Percentiles rank a stretch among this genome's conserved stretches.
These are phyloP conservation scores for Rhodeus uyekii DNA, from an alignment of 2,797 vertebrate genomes.

Conservation along the genomic window DNA sequence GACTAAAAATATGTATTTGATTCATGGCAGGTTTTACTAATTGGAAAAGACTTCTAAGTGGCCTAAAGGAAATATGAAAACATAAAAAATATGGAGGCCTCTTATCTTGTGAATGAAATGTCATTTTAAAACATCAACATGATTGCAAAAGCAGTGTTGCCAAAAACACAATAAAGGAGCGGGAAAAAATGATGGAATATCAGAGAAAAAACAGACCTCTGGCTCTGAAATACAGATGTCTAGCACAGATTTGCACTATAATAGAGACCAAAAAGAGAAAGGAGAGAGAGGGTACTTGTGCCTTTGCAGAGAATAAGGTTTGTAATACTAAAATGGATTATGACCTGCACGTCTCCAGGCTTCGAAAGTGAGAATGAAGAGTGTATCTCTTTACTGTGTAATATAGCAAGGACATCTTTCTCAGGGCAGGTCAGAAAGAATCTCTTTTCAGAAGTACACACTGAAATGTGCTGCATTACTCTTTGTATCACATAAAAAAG, in stretches of 20 bases:
- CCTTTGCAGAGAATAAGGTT: constrained; percentile 12
- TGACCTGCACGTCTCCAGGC: not conserved
- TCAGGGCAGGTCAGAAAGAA: constrained; percentile 35
- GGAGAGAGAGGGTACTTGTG: not conserved
- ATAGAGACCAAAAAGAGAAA: not conserved
- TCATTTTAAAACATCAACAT: not conserved
- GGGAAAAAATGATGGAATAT: not conserved
- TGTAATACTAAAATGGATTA: constrained; percentile 16
- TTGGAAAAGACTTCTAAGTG: not conserved
- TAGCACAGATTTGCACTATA: not conserved
- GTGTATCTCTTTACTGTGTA: not conserved
- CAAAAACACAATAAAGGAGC: not conserved
- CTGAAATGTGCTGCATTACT: constrained; percentile 8
- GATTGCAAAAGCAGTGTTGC: not conserved
- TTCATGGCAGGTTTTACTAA: not conserved
- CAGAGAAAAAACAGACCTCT: not conserved
- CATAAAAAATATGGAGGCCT: not conserved
- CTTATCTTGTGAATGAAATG: not conserved
- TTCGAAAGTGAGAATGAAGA: not conserved
- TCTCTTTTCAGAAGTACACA: not conserved
- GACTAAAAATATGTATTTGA: not conserved
- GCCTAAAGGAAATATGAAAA: not conserved
- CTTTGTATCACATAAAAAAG: constrained; percentile 8
- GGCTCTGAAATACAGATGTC: not conserved
- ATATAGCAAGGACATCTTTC: constrained; percentile 14